Evolutionary conservation across 2,797 vertebrate species (phyloP), one percentile per base, ranked within the genome.

Genomic region (Trematomus bernacchii): DNA sequence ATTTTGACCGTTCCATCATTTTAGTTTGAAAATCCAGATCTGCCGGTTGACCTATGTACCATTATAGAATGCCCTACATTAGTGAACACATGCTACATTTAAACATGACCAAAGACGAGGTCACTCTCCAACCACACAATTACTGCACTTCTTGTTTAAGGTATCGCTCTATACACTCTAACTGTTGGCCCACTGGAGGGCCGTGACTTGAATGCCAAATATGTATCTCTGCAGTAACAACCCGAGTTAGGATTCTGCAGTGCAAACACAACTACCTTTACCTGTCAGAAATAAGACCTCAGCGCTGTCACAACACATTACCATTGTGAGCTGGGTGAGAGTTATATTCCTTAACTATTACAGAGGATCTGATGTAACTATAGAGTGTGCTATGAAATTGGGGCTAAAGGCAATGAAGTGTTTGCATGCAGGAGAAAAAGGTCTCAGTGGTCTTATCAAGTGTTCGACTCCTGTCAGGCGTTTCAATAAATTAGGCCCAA

Each of bases 201-300:
- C 33, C 69, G 64, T 81, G 76, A 81, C 73, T 71, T 44, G 84
- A 86, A 80, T 86, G 68, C 66, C 59, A 88, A 83, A 67, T 69
- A 53, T 48, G 46, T 63, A 50, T 77, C 68, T 59, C 70, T 70
- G 74, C 73, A 73, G 73, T 23, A 53, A 64, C 16, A 76, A 43
- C 23, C 63, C 53, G 37, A n/a, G 75, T 66, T 76, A 69, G 37
- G 63, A 84, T 71, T 73, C 77, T 77, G 77, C 72, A 75, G 77
- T 37, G n/a, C 23, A 83, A 79, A 80, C 60, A 76, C 64, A 55
- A 66, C 44, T 44, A 46, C 23, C 60, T 62, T 54, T 59, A 69
- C 19, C 71, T 60, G 55, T 77, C 76, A 77, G 69, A 66, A 79
- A 66, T 11, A 61, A 52, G 58, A 79, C 68, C 42, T 48, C 53